Base-by-base conservation (phyloP, 2,113 vertebrate species). In the Anser cygnoides region DNA sequence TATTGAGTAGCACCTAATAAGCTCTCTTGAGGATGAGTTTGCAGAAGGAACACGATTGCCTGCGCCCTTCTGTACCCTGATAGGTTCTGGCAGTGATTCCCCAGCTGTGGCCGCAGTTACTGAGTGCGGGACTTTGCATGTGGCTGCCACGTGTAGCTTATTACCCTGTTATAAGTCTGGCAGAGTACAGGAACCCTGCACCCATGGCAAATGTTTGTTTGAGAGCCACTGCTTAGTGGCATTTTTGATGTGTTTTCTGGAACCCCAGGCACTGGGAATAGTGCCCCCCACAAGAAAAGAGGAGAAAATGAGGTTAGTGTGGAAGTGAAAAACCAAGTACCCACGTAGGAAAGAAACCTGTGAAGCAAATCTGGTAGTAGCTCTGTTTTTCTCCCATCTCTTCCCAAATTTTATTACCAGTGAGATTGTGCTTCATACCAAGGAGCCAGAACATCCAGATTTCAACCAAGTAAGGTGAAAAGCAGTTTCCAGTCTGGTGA, bases 21-120 rank as follows among this genome's bases (percentile, higher is more conserved):
- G 2, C 65, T 35, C 29, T 41, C 28, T 5, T 9, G 49, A 76
- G 67, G 62, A 25, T 20, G 18, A 9, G 12, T 23, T 5, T 89
- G 80, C 39, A 65, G 84, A 18, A 73, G 43, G 58, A 54, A 13
- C 52, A 10, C 0, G 16, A 2, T 7, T 37, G 29, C 43, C 74
- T 61, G 72, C 10, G 3, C 14, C 79, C 19, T 0, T 28, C 33
- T 10, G 0, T 0, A 0, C 54, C 67, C 28, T 35, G 41, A 4
- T 9, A 13, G 0, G 4, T 57, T 22, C 11, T 28, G 72, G 76
- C 86, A 61, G 31, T 0, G 77, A 31, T 62, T 90, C 29, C 37
- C 35, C 55, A 25, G 16, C 63, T 77, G 68, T 37, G 87, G 77
- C 16, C 80, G 8, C 79, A 21, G 25, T 58, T 44, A 26, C 77